Conservation (phyloP, 1,140 invertebrate genomes). For the Campoletis sonorensis region DNA sequence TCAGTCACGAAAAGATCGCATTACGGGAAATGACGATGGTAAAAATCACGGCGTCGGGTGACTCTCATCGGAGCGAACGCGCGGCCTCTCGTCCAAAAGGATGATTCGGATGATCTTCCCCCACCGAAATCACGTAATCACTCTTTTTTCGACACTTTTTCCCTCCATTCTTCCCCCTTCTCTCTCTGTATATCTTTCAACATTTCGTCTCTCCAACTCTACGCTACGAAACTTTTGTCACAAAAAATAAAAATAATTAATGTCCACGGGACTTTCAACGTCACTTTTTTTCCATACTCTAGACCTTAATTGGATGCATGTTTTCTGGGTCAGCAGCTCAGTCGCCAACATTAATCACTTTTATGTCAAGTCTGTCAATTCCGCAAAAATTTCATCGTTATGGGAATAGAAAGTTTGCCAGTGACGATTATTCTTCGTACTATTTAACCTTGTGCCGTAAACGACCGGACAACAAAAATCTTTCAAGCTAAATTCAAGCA, state of each 20-base stretch:
- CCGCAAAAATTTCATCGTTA: neutral
- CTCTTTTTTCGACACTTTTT: slow-evolving; percentile 33
- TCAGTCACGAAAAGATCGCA: slow-evolving; percentile 58
- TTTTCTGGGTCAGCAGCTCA: no score
- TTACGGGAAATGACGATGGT: slow-evolving; percentile 67
- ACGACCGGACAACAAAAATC: neutral
- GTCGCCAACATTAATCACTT: neutral
- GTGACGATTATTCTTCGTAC: neutral
- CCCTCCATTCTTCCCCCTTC: neutral
- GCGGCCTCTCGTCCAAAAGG: slow-evolving; percentile 42
- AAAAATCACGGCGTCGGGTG: slow-evolving; percentile 54
- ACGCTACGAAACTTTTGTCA: neutral
- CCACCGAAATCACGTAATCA: slow-evolving; percentile 57
- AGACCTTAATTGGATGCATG: no score
- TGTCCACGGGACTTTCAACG: no score
- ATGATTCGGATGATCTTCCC: slow-evolving; percentile 31
- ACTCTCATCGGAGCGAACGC: slow-evolving; percentile 50
- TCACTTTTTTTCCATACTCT: no score
- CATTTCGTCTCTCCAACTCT: neutral
- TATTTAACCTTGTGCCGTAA: neutral
- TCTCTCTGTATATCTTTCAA: neutral
- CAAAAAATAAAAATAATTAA: slow-evolving; percentile 4
- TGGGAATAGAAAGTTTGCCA: no score
- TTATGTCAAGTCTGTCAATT: neutral
- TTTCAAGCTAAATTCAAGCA: neutral